Conservation (phyloP, 2,888 invertebrate genomes). For the Copidosoma aretas region DNA sequence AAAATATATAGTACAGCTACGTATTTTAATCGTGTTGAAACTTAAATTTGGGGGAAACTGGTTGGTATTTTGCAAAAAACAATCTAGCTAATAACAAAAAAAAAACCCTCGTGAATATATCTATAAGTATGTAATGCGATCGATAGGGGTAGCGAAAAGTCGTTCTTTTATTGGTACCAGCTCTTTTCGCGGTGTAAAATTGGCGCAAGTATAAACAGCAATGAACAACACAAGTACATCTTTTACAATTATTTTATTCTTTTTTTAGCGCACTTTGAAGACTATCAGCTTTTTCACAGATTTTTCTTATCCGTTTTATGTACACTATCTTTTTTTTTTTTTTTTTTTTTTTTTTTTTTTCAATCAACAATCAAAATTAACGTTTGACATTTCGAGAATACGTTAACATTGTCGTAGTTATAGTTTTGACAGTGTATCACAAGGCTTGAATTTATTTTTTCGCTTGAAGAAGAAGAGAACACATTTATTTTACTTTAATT, state of each 20-base stretch:
- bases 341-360: neutral
- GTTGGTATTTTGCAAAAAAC: no score
- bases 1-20: no score
- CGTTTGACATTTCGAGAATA: neutral
- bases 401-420: no score
- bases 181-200: no score
- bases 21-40: no score
- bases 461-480: constrained; percentile 32
- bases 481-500: constrained; percentile 32
- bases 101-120: no score
- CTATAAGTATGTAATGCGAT: no score
- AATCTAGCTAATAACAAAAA: no score
- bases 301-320: constrained; percentile 30
- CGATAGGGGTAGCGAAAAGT: no score
- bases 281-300: constrained; percentile 36
- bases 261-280: constrained; percentile 22
- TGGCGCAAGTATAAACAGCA: neutral
- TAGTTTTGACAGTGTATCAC: constrained; percentile 22
- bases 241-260: constrained; percentile 36
- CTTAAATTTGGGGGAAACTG: no score
- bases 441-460: constrained; percentile 30
- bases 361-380: constrained; percentile 15
- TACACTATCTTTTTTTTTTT: constrained; percentile 34
- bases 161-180: no score
- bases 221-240: neutral